Percentiles rank a stretch among this genome's conserved stretches.
These are phyloP conservation scores for Drosophila persimilis DNA, from an alignment of 1,140 invertebrate genomes.

Conservation along the genomic window DNA sequence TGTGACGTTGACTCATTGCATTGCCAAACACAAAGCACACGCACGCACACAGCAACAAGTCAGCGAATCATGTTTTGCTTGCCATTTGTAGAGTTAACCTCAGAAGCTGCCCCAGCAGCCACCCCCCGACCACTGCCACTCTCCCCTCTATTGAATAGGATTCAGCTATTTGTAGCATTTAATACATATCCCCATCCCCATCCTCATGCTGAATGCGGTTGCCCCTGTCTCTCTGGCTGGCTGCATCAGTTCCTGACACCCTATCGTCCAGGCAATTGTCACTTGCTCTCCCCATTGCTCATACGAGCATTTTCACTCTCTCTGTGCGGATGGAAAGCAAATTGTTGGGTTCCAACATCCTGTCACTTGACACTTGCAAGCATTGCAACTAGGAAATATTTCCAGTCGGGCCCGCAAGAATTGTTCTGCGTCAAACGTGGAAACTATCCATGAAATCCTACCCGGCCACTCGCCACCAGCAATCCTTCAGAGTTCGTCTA, in stretches of 20 bases:
- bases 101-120: slow-evolving; percentile 1
- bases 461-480: too few species aligned
- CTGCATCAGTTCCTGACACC: not conserved
- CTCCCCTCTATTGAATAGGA: slow-evolving; percentile 43
- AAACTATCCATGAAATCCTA: too few species aligned
- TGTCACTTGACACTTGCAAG: slow-evolving; percentile 10
- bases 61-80: slow-evolving; percentile 37
- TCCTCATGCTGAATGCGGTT: slow-evolving; percentile 12
- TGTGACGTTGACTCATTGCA: slow-evolving; percentile 65
- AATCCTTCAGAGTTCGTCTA: too few species aligned
- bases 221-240: not conserved
- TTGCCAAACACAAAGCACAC: slow-evolving; percentile 7
- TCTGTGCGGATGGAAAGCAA: slow-evolving; percentile 18
- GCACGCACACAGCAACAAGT: slow-evolving; percentile 47
- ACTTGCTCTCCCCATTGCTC: slow-evolving; percentile 27
- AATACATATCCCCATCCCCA: slow-evolving; percentile 36
- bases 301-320: not conserved
- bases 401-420: too few species aligned
- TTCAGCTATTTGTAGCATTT: slow-evolving; percentile 70
- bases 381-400: too few species aligned
- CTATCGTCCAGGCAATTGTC: slow-evolving; percentile 39
- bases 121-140: not conserved
- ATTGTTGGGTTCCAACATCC: slow-evolving; percentile 26
- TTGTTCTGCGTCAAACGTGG: too few species aligned
- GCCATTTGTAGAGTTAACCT: slow-evolving; percentile 40